phyloP scores from a whole-genome alignment of 2,797 vertebrate species.

The Lepus oiostolus region DNA sequence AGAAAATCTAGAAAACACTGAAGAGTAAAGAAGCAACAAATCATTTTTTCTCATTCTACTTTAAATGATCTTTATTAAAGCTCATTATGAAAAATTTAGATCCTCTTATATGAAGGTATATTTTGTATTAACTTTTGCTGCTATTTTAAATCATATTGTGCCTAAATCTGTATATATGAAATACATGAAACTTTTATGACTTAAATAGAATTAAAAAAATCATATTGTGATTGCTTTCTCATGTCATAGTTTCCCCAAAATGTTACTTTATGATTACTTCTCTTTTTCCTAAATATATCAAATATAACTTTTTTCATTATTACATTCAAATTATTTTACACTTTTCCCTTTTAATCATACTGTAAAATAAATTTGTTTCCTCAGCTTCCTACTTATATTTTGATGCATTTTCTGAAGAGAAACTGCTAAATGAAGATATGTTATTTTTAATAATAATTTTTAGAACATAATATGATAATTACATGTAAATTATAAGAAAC shows the following conservation, averaged over 20 bases:
- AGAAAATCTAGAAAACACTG: neutral
- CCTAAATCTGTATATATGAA: no score
- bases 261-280: neutral
- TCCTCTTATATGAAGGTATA: neutral
- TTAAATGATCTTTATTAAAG: constrained; percentile 56
- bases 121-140: neutral
- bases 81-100: neutral
- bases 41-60: neutral
- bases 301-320: neutral
- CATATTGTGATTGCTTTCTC: constrained; percentile 3
- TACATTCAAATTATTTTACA: neutral
- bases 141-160: neutral
- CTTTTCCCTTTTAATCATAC: neutral
- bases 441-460: neutral
- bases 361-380: neutral
- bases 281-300: constrained; percentile 35
- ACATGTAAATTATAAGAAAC: neutral
- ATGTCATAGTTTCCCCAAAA: neutral
- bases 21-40: constrained; percentile 33
- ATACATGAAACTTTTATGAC: no score
- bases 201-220: neutral
- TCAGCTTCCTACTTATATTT: neutral
- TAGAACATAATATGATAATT: neutral
- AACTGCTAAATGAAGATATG: neutral
- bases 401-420: neutral